Evolutionary conservation across 2,113 vertebrate species (phyloP).

Genomic region (Abramis brama): DNA sequence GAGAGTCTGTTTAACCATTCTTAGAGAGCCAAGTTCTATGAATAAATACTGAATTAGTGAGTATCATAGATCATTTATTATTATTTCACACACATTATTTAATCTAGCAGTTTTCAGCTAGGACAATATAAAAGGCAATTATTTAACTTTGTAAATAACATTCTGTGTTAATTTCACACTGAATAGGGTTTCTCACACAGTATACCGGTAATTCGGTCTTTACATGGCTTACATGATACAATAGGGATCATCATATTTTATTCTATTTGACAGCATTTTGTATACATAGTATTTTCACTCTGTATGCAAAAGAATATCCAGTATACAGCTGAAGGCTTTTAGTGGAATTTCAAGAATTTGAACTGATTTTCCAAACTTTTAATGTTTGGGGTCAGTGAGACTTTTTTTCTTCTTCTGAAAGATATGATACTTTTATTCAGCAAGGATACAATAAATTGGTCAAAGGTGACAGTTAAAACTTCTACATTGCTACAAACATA

Average conservation of each 20-base stretch:
- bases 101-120: background rate
- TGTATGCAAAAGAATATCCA: background rate
- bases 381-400: background rate
- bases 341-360: no score
- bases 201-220: background rate
- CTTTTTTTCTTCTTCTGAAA: background rate
- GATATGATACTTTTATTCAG: background rate
- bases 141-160: background rate
- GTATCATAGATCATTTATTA: background rate
- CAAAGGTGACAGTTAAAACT: background rate
- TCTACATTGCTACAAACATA: no score
- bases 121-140: background rate
- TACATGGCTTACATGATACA: background rate
- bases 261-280: background rate
- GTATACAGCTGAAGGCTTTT: background rate
- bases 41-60: background rate
- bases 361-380: background rate
- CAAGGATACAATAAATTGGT: background rate
- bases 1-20: background rate
- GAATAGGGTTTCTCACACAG: background rate
- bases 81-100: background rate
- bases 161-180: no score
- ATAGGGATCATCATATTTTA: background rate
- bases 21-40: background rate
- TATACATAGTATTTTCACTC: background rate